A percentile compares a stretch with the other conserved stretches of the same genome.
Conservation (phyloP, 2,888 invertebrate genomes). For the Platycnemis pennipes region DNA sequence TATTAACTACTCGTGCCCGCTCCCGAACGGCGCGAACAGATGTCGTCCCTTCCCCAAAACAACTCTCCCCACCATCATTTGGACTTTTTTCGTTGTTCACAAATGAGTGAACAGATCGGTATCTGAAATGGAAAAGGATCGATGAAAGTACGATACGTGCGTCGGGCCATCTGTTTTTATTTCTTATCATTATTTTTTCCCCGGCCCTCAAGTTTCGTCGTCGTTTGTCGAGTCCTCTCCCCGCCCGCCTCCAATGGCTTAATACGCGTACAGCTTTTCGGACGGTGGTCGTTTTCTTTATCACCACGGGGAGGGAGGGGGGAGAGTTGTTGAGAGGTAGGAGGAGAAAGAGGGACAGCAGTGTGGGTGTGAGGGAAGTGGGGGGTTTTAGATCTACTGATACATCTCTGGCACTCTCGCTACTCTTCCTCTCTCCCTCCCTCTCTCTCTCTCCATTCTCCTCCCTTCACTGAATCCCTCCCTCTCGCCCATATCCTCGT, state of each 20-base stretch:
- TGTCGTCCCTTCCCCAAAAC: not conserved
- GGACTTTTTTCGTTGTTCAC: not conserved
- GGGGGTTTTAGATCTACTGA: not conserved
- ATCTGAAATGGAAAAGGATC: not conserved
- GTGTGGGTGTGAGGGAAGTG: no score
- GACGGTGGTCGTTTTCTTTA: constrained; percentile 24
- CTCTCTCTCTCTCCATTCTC: not conserved
- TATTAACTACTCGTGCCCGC: not conserved
- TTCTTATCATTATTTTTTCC: not conserved
- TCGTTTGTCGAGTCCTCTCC: not conserved
- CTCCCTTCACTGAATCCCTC: not conserved
- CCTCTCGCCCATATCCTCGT: constrained; percentile 6
- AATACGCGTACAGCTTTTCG: constrained; percentile 3
- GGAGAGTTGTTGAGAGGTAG: no score
- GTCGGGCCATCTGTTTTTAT: not conserved
- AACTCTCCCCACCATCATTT: not conserved
- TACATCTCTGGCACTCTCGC: constrained; percentile 2
- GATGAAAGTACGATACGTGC: not conserved
- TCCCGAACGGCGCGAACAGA: constrained; percentile 16
- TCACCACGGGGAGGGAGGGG: not conserved
- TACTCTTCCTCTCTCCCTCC: not conserved
- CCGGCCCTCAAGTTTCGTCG: not conserved
- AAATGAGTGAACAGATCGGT: constrained; percentile 18
- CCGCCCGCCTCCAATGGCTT: not conserved
- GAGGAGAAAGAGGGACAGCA: no score